Conservation (phyloP, 1,140 invertebrate genomes). For the Caligus rogercresseyi region DNA sequence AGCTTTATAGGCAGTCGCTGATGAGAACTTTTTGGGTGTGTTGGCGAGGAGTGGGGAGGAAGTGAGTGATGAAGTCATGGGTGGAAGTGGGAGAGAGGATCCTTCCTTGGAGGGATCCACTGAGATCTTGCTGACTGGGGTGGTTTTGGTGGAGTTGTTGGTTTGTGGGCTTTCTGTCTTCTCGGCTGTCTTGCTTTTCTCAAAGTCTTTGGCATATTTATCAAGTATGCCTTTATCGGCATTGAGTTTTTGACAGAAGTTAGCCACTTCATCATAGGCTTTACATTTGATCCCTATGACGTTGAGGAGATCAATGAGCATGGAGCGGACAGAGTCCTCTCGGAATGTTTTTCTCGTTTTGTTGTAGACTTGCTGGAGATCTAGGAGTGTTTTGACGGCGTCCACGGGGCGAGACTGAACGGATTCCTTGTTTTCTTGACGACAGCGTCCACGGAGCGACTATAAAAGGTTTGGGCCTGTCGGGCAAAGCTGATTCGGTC, state of each 20-base stretch:
- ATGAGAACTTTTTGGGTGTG: background rate
- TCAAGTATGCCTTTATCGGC: background rate
- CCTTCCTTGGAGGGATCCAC: background rate
- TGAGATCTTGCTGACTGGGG: background rate
- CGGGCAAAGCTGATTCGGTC: conserved; percentile 5
- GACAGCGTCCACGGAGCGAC: background rate
- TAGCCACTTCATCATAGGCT: background rate
- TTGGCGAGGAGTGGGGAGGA: background rate
- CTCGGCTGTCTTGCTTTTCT: background rate
- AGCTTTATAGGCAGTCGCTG: background rate
- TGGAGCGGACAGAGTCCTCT: background rate
- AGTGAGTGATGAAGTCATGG: background rate
- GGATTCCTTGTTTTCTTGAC: background rate
- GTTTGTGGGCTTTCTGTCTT: background rate
- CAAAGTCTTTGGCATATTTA: background rate
- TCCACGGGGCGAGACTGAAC: background rate
- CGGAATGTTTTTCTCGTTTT: background rate
- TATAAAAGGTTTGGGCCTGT: background rate
- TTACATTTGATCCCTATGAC: background rate
- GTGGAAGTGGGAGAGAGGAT: background rate
- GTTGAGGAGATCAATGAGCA: background rate
- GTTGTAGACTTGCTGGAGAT: background rate
- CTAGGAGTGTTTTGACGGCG: background rate
- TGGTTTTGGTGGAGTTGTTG: background rate
- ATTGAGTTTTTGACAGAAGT: background rate